Conservation (phyloP, 2,113 vertebrate genomes). For the Cariama cristata region DNA sequence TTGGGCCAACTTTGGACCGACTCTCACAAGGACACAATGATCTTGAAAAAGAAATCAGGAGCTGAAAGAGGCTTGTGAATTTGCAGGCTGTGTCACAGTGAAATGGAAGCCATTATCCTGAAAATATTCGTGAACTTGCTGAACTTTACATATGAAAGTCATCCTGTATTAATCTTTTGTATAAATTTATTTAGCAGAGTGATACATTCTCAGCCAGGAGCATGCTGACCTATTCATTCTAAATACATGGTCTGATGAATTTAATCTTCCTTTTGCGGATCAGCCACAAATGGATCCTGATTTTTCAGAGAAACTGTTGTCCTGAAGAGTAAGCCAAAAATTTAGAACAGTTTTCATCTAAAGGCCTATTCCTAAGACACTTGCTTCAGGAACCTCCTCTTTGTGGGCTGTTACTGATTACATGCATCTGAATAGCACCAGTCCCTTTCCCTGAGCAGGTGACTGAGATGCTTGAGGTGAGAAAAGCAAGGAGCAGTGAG, state of each 20-base stretch:
- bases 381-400: not conserved
- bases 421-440: rapidly evolving
- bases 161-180: not conserved
- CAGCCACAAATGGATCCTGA: not conserved
- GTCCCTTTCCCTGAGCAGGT: not conserved
- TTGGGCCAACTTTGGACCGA: too few species aligned
- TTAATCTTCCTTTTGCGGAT: not conserved
- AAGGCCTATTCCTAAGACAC: not conserved
- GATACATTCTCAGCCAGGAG: not conserved
- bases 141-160: not conserved
- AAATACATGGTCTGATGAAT: not conserved
- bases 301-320: not conserved
- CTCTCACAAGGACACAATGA: not conserved
- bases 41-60: not conserved
- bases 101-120: not conserved
- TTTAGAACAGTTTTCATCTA: not conserved
- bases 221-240: not conserved
- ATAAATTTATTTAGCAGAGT: not conserved
- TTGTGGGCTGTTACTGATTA: not conserved
- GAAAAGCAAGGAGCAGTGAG: not conserved
- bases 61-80: not conserved
- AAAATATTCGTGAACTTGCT: constrained; percentile 10
- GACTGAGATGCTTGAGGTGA: not conserved
- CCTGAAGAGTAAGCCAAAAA: not conserved
- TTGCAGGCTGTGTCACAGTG: not conserved